Evolutionary conservation across 1,140 invertebrate species (phyloP).

Genomic region (Papilio xuthus): DNA sequence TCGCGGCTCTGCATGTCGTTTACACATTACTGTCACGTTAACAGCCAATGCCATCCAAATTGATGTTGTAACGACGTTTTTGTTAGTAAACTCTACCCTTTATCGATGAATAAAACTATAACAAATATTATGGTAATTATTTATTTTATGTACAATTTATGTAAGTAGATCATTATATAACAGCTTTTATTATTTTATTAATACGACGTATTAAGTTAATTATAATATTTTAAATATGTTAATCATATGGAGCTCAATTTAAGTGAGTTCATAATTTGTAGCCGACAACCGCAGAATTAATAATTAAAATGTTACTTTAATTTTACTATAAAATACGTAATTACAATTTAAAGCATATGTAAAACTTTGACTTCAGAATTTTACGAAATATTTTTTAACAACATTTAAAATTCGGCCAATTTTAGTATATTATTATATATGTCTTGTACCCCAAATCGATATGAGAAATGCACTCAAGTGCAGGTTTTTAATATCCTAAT

Average conservation of each 20-base stretch:
- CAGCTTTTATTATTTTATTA: neutral
- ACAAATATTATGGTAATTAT: no score
- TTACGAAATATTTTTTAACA: no score
- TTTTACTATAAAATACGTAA: neutral
- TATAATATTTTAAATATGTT: neutral
- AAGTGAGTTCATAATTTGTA: neutral
- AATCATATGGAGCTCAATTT: neutral
- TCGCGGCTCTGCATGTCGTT: slow-evolving; percentile 10
- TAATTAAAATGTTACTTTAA: neutral
- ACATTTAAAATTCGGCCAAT: no score
- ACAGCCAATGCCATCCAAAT: slow-evolving; percentile 5
- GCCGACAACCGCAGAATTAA: neutral
- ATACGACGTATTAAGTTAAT: neutral
- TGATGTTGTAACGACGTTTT: slow-evolving; percentile 12
- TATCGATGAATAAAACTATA: neutral
- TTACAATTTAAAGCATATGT: neutral
- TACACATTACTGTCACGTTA: slow-evolving; percentile 4
- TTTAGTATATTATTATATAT: no score
- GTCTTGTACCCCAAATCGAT: neutral
- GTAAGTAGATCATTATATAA: no score
- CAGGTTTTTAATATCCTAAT: slow-evolving; percentile 18
- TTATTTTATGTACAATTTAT: no score
- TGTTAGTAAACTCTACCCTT: neutral
- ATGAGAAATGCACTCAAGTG: slow-evolving; percentile 9
- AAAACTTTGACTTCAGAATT: no score